phyloP scores from a whole-genome alignment of 1,140 invertebrate genomes.

The Drosophila mayri region DNA sequence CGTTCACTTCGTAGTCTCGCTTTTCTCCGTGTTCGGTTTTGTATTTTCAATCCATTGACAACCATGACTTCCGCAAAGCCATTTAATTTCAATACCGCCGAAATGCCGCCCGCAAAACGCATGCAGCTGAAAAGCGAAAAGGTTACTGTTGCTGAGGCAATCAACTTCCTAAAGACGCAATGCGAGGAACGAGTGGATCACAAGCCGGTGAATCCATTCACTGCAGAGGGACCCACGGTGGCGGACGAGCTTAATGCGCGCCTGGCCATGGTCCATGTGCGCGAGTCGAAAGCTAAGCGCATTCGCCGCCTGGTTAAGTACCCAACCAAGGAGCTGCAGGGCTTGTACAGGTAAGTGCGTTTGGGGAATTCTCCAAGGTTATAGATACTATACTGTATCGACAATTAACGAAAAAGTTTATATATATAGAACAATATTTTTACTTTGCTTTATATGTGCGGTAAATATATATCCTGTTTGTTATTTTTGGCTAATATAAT shows the following conservation, averaged over 20 bases:
- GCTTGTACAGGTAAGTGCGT: constrained; percentile 46
- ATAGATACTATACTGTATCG: no score
- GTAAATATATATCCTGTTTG: no score
- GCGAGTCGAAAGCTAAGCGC: constrained; percentile 52
- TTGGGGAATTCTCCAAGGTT: neutral
- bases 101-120: constrained; percentile 34
- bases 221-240: constrained; percentile 52
- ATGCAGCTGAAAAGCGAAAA: constrained; percentile 42
- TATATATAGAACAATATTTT: no score
- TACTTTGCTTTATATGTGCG: no score
- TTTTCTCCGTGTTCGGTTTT: constrained; percentile 15
- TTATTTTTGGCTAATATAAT: no score
- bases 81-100: constrained; percentile 38
- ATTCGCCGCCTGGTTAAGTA: constrained; percentile 68
- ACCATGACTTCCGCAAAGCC: constrained; percentile 51
- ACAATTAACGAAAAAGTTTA: no score
- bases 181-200: constrained; percentile 3
- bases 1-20: constrained; percentile 10
- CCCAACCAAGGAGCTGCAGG: constrained; percentile 38
- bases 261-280: constrained; percentile 61
- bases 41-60: constrained; percentile 5
- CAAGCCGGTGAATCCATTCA: neutral
- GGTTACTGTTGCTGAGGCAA: constrained; percentile 38
- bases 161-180: constrained; percentile 41
- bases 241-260: constrained; percentile 70